Evolutionary conservation across 2,888 invertebrate species (phyloP).

Genomic region (Harpalus rufipes): DNA sequence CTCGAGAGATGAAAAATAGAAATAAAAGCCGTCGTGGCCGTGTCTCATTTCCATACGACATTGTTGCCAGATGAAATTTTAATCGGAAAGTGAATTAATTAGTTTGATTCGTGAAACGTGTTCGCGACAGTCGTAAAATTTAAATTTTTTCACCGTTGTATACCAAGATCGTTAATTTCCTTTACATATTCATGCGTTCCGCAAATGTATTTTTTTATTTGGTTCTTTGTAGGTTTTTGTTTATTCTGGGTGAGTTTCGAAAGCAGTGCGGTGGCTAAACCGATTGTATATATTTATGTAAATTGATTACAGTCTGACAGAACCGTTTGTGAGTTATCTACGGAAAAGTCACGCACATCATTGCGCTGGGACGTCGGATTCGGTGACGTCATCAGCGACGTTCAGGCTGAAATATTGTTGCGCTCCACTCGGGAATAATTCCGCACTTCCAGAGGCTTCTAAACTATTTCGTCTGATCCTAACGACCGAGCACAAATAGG

Average conservation of each 20-base stretch:
- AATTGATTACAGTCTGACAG: conserved; percentile 59
- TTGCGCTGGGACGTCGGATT: conserved; percentile 47
- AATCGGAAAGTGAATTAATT: conserved; percentile 62
- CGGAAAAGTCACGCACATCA: conserved; percentile 55
- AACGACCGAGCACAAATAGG: conserved; percentile 30
- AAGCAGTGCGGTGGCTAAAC: conserved; percentile 44
- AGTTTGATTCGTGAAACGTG: conserved; percentile 58
- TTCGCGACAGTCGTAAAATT: conserved; percentile 60
- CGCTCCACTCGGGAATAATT: conserved; percentile 49
- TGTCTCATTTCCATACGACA: conserved; percentile 64
- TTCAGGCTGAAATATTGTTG: conserved; percentile 59
- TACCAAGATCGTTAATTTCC: conserved; percentile 53
- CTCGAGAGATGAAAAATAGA: conserved; percentile 32
- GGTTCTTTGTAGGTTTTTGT: conserved; percentile 49
- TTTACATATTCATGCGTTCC: conserved; percentile 59
- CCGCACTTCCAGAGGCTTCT: conserved; percentile 48
- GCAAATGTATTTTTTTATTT: conserved; percentile 58
- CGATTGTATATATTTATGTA: conserved; percentile 63
- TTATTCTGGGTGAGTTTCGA: conserved; percentile 45
- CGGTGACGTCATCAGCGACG: conserved; percentile 57
- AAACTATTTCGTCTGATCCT: conserved; percentile 45
- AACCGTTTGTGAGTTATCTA: conserved; percentile 52
- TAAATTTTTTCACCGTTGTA: conserved; percentile 54
- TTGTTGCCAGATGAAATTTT: conserved; percentile 62
- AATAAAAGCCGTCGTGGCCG: conserved; percentile 27